These are phyloP conservation scores for Lasioglossum albipes DNA, from an alignment of 1,140 invertebrate genomes.

Conservation along the genomic window DNA sequence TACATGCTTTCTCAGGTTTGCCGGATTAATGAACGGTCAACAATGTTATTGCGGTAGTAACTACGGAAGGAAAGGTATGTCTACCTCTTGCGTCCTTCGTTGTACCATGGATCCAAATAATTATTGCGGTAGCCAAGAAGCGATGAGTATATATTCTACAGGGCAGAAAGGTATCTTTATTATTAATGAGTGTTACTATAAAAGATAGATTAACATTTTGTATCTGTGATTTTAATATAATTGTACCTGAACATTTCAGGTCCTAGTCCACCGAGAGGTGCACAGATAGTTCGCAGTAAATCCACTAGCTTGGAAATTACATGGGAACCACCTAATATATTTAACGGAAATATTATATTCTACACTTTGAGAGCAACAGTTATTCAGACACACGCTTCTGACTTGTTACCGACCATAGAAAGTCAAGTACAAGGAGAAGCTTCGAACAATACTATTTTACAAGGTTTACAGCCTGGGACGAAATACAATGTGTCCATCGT, in stretches of 20 bases:
- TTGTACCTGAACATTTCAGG: conserved; percentile 53
- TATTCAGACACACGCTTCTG: conserved; percentile 66
- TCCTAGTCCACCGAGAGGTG: conserved; percentile 71
- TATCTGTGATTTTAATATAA: conserved; percentile 19
- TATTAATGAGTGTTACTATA: background rate
- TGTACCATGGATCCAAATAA: conserved; percentile 68
- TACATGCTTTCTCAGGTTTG: conserved; percentile 70
- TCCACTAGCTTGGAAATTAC: conserved; percentile 64
- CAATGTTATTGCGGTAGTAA: conserved; percentile 78
- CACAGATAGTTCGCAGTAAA: conserved; percentile 54
- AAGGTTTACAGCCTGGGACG: conserved; percentile 86
- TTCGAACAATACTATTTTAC: conserved; percentile 76
- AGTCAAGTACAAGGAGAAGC: conserved; percentile 76
- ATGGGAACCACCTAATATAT: conserved; percentile 82
- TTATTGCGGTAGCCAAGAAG: conserved; percentile 76
- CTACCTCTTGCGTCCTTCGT: conserved; percentile 72
- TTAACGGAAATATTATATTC: conserved; percentile 83
- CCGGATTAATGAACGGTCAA: conserved; percentile 75
- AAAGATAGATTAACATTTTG: background rate
- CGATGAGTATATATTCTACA: conserved; percentile 79
- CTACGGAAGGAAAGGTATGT: conserved; percentile 71
- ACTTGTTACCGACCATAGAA: conserved; percentile 68
- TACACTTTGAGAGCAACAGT: conserved; percentile 80
- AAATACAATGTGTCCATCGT: conserved; percentile 86
- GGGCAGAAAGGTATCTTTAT: conserved; percentile 76